phyloP scores from a whole-genome alignment of 1,140 invertebrate genomes.

The Cherax destructor region DNA sequence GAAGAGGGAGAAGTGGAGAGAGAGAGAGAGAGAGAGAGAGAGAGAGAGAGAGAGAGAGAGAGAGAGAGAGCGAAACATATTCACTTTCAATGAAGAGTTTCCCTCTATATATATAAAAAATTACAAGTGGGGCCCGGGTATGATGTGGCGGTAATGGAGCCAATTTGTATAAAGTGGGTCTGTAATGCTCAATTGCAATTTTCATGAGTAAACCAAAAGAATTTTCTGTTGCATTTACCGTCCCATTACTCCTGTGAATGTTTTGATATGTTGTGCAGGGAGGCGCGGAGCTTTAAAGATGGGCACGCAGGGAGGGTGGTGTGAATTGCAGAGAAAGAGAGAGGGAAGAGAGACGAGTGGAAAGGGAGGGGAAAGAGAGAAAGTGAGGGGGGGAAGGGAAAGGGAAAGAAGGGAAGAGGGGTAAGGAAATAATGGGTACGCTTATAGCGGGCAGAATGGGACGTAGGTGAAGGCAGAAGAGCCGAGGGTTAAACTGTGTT shows the following conservation, averaged over 20 bases:
- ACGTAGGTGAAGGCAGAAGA: too few species aligned
- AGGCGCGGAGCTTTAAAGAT: not conserved
- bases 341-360: not conserved
- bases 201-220: not conserved
- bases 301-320: not conserved
- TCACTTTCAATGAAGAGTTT: not conserved
- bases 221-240: not conserved
- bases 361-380: not conserved
- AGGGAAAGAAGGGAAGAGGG: conserved; percentile 2
- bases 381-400: conserved; percentile 17
- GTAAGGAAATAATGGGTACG: not conserved
- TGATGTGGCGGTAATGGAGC: not conserved
- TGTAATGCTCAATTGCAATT: not conserved
- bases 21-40: conserved; percentile 9
- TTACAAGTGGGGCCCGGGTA: not conserved
- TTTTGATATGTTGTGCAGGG: not conserved
- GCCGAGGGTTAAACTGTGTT: too few species aligned
- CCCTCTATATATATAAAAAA: too few species aligned
- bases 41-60: conserved; percentile 27
- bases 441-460: too few species aligned
- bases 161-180: conserved; percentile 26
- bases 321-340: conserved; percentile 18
- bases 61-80: conserved; percentile 18
- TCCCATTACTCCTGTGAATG: not conserved
- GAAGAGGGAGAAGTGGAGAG: not conserved